A percentile compares a stretch with the other conserved stretches of the same genome.
phyloP scores from a whole-genome alignment of 2,888 invertebrate genomes.

The Athalia rosae region DNA sequence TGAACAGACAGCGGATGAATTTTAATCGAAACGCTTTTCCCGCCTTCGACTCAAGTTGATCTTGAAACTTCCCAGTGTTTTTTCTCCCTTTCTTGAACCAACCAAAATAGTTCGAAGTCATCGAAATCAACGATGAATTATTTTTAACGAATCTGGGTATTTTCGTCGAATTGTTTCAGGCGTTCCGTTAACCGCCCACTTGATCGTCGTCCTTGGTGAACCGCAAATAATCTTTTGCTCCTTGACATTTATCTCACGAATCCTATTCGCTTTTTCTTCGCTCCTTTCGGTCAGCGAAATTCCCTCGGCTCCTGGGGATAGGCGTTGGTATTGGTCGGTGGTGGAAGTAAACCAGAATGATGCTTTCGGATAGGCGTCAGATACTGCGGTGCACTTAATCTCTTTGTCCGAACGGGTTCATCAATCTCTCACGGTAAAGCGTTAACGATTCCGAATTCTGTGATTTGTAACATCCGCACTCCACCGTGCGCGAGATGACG shows the following conservation, averaged over 20 bases:
- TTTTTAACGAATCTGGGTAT: neutral
- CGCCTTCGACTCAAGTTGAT: too few relatives aligned
- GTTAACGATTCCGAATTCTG: constrained; percentile 14
- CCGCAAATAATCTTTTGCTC: constrained; percentile 32
- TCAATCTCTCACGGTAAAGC: constrained; percentile 24
- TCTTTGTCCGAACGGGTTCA: constrained; percentile 17
- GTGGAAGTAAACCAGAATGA: constrained; percentile 17
- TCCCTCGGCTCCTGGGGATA: neutral
- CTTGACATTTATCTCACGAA: constrained; percentile 38
- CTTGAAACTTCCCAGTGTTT: too few relatives aligned
- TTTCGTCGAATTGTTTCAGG: neutral
- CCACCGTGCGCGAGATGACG: neutral
- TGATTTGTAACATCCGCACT: neutral
- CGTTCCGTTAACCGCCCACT: constrained; percentile 17
- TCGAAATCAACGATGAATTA: neutral
- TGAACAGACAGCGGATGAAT: too few relatives aligned
- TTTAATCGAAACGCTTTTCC: too few relatives aligned
- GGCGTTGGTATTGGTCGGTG: neutral
- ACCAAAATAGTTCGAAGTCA: too few relatives aligned
- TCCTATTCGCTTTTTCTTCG: constrained; percentile 31
- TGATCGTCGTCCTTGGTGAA: constrained; percentile 1
- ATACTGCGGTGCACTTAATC: constrained; percentile 25
- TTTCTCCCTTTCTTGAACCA: too few relatives aligned
- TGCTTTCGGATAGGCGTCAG: constrained; percentile 23
- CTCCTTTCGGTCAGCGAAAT: constrained; percentile 21